These are phyloP conservation scores for Phylloscopus whistleri DNA, from an alignment of 2,113 vertebrate genomes.

Conservation along the genomic window DNA sequence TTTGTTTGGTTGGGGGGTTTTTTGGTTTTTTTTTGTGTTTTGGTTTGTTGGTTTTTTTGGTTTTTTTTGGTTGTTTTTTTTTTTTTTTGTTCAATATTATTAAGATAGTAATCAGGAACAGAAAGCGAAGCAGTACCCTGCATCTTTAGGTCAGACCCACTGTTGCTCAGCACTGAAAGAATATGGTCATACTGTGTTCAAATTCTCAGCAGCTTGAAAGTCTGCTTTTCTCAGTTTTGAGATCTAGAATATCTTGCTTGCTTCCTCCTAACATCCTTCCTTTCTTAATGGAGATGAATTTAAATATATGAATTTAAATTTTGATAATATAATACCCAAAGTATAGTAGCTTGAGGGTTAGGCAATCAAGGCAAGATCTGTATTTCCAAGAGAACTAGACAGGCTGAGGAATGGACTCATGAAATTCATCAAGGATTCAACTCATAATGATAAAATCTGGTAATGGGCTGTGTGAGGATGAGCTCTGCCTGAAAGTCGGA, in stretches of 20 bases:
- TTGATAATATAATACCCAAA: background rate
- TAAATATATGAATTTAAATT: background rate
- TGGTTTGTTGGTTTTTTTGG: too few relatives aligned
- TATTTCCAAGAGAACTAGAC: background rate
- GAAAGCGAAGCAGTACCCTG: background rate
- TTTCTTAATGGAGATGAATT: background rate
- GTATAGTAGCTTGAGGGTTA: background rate
- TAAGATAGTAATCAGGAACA: background rate
- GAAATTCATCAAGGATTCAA: background rate
- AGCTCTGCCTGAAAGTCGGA: background rate
- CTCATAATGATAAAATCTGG: background rate
- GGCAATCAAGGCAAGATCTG: background rate
- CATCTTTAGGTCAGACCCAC: background rate
- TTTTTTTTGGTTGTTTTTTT: too few relatives aligned
- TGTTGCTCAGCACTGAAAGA: background rate
- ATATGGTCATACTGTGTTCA: background rate
- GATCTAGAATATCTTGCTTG: background rate
- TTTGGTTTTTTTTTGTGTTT: too few relatives aligned
- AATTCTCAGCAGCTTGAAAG: background rate
- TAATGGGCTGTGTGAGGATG: background rate
- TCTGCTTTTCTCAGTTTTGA: background rate
- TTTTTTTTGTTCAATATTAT: background rate
- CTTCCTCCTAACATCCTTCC: background rate
- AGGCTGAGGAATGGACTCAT: background rate
- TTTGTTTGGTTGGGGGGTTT: too few relatives aligned